Evolutionary conservation across 2,797 vertebrate species (phyloP).

Genomic region (Ispidina lecontei): DNA sequence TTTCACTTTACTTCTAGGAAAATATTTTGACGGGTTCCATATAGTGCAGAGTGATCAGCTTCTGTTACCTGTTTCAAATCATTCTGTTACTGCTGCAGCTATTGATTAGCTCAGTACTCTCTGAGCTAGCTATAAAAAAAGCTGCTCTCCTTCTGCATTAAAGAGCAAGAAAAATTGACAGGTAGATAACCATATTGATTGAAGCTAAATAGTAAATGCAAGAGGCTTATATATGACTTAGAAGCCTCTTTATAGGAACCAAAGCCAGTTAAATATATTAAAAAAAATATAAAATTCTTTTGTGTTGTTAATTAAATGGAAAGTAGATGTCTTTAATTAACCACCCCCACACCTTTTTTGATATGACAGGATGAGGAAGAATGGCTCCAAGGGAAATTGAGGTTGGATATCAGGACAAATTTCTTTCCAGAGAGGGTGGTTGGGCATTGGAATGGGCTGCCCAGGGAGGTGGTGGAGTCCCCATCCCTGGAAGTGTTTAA

Average conservation of each 20-base stretch:
- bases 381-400: too few relatives aligned
- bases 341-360: slow-evolving; percentile 14
- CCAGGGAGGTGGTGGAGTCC: too few relatives aligned
- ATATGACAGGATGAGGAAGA: background rate
- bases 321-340: slow-evolving; percentile 55
- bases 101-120: slow-evolving; percentile 82
- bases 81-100: slow-evolving; percentile 82
- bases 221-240: slow-evolving; percentile 55
- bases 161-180: slow-evolving; percentile 81
- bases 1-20: slow-evolving; percentile 74
- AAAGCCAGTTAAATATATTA: slow-evolving; percentile 15
- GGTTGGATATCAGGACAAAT: too few relatives aligned
- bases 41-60: slow-evolving; percentile 77
- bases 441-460: too few relatives aligned
- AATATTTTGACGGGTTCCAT: slow-evolving; percentile 81
- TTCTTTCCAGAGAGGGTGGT: too few relatives aligned
- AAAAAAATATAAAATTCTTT: background rate
- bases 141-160: slow-evolving; percentile 68
- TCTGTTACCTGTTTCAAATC: slow-evolving; percentile 84
- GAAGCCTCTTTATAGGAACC: slow-evolving; percentile 38
- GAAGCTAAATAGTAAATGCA: slow-evolving; percentile 74
- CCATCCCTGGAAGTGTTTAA: too few relatives aligned
- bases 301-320: slow-evolving; percentile 32
- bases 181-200: slow-evolving; percentile 83
- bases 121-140: slow-evolving; percentile 73